A percentile compares a stretch with the other conserved stretches of the same genome.
phyloP scores from a whole-genome alignment of 1,140 invertebrate genomes.

The Aphaenogaster ashmeadi region DNA sequence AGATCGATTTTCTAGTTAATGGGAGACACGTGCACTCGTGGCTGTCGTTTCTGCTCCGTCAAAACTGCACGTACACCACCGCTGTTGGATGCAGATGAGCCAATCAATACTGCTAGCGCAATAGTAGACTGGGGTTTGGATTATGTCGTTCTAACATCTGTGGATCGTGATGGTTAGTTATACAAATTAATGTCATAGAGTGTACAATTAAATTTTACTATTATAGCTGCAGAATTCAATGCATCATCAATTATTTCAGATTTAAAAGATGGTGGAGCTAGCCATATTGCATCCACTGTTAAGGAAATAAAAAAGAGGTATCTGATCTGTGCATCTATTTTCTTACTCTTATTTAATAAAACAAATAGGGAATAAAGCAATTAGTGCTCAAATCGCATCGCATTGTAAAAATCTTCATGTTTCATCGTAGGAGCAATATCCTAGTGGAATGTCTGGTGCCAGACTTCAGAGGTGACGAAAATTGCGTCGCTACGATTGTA shows the following conservation, averaged over 20 bases:
- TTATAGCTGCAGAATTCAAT: constrained; percentile 41
- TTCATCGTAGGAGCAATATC: constrained; percentile 91
- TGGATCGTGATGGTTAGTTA: constrained; percentile 96
- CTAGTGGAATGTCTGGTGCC: constrained; percentile 99
- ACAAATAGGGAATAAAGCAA: neutral
- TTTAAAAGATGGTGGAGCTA: constrained; percentile 96
- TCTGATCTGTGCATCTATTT: constrained; percentile 57
- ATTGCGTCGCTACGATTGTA: constrained; percentile 93
- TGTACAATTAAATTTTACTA: constrained; percentile 29
- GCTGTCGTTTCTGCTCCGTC: constrained; percentile 99
- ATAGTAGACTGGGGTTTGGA: constrained; percentile 98
- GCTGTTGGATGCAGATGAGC: constrained; percentile 96
- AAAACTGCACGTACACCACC: constrained; percentile 98
- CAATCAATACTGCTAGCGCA: constrained; percentile 96
- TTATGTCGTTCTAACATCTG: constrained; percentile 99
- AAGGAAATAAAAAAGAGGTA: constrained; percentile 92
- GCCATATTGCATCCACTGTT: constrained; percentile 97
- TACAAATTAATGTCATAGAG: constrained; percentile 22
- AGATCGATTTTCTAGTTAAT: constrained; percentile 89
- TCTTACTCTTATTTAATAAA: neutral
- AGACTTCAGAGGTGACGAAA: constrained; percentile 96
- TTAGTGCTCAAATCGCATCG: neutral
- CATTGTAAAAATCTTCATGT: constrained; percentile 46
- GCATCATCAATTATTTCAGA: constrained; percentile 87
- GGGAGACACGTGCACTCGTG: constrained; percentile 96